Evolutionary conservation across 2,797 vertebrate species (phyloP), one percentile per base, ranked within the genome.

Genomic region (Gymnodraco acuticeps): DNA sequence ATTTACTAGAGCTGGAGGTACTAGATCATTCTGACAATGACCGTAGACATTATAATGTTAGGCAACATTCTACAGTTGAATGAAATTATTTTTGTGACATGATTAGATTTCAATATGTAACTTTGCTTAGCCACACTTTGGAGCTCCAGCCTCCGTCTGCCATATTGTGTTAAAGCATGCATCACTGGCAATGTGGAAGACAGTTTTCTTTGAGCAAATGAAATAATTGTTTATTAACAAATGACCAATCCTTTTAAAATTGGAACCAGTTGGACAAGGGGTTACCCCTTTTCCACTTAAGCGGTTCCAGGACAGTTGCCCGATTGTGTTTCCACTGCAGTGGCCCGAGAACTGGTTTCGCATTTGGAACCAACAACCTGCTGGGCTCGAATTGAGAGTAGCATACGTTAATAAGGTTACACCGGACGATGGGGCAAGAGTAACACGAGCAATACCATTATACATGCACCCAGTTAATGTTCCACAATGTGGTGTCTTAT

Each of bases 211-310:
- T 6, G 1, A 47, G 12, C 38, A 70, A 71, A 64, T 53, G 38
- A 65, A 82, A 78, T 71, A 58, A 38, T 46, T 53, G 9, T 53
- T 70, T 74, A 33, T 38, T 46, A 66, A 71, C 78, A 77, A 77
- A 82, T 72, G 10, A 71, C 63, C 51, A 47, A 53, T 56, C 80
- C 56, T 64, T 60, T 46, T 59, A 50, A 74, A 78, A 54, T 51
- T 75, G 53, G 45, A 81, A 47, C 31, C 45, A 5, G 51, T 67
- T 73, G 33, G 4, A 27, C 27, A 27, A 27, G 27, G 33, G 8
- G 33, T 38, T 38, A 7, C 33, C 1, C 6, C 33, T 38, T 6
- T 33, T 33, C 33, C 6, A 33, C 33, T 33, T 5, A 38, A 38
- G 33, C 33, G 33, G 33, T 38, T 38, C 33, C 8, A 38, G 8